These are phyloP conservation scores for Matsumyia berberina DNA, from an alignment of 2,888 invertebrate genomes.

Conservation along the genomic window DNA sequence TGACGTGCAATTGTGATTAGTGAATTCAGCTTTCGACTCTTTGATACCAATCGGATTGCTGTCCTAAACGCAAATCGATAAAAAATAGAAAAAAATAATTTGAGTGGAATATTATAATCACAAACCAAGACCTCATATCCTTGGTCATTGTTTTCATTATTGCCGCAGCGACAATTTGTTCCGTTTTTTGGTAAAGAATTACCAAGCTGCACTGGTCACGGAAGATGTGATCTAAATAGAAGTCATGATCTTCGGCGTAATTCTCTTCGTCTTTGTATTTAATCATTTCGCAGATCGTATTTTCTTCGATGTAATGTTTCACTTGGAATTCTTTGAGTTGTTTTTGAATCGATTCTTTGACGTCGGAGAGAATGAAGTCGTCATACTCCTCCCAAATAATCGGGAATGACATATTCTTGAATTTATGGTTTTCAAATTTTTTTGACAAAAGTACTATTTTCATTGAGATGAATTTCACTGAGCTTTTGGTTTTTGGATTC, in stretches of 20 bases:
- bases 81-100: background rate
- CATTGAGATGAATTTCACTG: background rate
- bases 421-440: background rate
- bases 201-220: conserved; percentile 2
- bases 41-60: conserved; percentile 22
- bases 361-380: conserved; percentile 7
- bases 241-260: conserved; percentile 12
- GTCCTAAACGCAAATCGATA: conserved; percentile 34
- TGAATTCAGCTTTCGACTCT: conserved; percentile 16
- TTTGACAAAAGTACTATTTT: background rate
- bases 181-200: background rate
- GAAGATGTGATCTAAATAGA: conserved; percentile 34
- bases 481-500: background rate
- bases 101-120: background rate
- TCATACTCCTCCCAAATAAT: conserved; percentile 44
- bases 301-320: conserved; percentile 6
- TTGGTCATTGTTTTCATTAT: conserved; percentile 43
- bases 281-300: conserved; percentile 15
- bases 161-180: conserved; percentile 27
- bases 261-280: conserved; percentile 1
- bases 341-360: background rate
- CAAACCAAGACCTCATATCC: conserved; percentile 46
- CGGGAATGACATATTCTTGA: conserved; percentile 13
- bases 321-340: conserved; percentile 20
- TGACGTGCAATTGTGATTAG: conserved; percentile 12